Percentiles rank a stretch among this genome's conserved stretches.
These are phyloP conservation scores for Coenonympha glycerion DNA, from an alignment of 2,888 invertebrate species.

Conservation along the genomic window DNA sequence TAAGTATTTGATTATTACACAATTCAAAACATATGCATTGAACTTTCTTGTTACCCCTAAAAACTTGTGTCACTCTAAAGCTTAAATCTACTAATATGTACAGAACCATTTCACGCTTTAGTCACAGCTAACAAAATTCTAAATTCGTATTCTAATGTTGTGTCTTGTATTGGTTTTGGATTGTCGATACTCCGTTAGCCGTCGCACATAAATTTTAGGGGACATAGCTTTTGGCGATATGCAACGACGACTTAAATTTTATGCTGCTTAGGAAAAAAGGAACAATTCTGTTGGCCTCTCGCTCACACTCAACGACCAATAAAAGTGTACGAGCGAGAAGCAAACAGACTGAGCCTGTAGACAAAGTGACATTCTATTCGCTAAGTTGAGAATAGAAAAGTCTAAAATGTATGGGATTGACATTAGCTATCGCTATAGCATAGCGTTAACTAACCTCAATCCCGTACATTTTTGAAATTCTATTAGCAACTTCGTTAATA, in stretches of 20 bases:
- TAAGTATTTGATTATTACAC: too few relatives aligned
- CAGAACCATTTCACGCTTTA: constrained; percentile 68
- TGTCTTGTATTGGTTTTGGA: constrained; percentile 77
- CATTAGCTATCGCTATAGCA: too few relatives aligned
- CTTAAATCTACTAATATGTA: constrained; percentile 55
- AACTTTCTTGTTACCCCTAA: constrained; percentile 1
- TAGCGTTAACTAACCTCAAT: too few relatives aligned
- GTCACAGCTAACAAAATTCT: constrained; percentile 74
- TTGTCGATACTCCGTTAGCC: constrained; percentile 34
- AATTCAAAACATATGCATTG: background rate
- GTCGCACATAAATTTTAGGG: constrained; percentile 22
- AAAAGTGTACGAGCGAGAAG: too few relatives aligned
- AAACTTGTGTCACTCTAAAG: constrained; percentile 24
- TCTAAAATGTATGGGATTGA: too few relatives aligned
- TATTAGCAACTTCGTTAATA: too few relatives aligned
- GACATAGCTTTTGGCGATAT: background rate
- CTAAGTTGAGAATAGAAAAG: too few relatives aligned
- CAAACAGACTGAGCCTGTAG: too few relatives aligned
- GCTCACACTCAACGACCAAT: too few relatives aligned
- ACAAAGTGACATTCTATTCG: too few relatives aligned
- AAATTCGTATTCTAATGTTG: constrained; percentile 69
- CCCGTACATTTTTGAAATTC: too few relatives aligned
- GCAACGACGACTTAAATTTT: background rate
- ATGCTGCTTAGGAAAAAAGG: background rate
- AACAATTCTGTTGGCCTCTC: too few relatives aligned